Evolutionary conservation across 2,113 vertebrate genomes (phyloP).

Genomic region (Oryzias woworae): DNA sequence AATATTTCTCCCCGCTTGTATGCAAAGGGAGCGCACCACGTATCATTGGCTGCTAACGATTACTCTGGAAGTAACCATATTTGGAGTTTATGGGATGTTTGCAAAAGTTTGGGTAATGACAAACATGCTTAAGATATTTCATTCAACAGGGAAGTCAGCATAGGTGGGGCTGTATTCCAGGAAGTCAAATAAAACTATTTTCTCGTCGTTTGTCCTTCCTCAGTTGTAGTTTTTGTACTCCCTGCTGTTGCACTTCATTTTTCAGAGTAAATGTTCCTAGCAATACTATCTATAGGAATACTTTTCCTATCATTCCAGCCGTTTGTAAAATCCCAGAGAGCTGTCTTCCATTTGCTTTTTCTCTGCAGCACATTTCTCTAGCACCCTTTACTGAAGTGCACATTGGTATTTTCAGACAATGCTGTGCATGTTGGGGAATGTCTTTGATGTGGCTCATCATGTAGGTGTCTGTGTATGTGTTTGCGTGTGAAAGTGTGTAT

Average conservation of each 20-base stretch:
- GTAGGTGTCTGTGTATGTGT: constrained; percentile 56
- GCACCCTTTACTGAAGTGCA: constrained; percentile 61
- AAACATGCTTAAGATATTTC: constrained; percentile 58
- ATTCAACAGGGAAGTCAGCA: constrained; percentile 3
- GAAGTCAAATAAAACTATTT: constrained; percentile 18
- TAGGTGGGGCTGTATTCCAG: not conserved
- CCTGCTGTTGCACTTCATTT: too few species aligned
- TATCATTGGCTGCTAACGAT: constrained; percentile 57
- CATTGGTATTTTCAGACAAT: constrained; percentile 75
- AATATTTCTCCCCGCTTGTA: not conserved
- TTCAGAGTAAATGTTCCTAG: too few species aligned
- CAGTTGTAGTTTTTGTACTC: too few species aligned
- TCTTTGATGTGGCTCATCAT: constrained; percentile 79
- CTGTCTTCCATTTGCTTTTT: constrained; percentile 28
- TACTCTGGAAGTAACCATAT: constrained; percentile 70
- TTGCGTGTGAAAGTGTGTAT: constrained; percentile 4
- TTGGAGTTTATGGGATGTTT: constrained; percentile 59
- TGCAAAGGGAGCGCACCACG: constrained; percentile 28
- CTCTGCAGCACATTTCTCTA: constrained; percentile 41
- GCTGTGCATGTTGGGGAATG: constrained; percentile 74
- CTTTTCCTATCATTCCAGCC: not conserved
- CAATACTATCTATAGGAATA: too few species aligned
- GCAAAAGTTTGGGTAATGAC: constrained; percentile 30
- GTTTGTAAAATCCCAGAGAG: constrained; percentile 10
- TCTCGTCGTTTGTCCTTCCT: too few species aligned